Evolutionary conservation across 2,113 vertebrate species (phyloP), one percentile per base, ranked within the genome.

Genomic region (Xiphophorus couchianus): DNA sequence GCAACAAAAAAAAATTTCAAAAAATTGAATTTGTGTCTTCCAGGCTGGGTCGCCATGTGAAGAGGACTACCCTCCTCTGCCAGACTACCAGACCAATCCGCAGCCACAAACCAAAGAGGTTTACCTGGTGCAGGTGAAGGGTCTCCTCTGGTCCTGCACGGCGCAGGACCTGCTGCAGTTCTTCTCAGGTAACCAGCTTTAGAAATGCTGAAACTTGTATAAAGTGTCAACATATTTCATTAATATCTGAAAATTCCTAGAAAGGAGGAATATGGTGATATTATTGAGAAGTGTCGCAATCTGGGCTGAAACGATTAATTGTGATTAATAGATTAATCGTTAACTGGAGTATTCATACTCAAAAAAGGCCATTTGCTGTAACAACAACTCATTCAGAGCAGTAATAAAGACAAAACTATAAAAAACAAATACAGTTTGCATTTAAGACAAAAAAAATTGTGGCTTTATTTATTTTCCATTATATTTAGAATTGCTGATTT

Each of bases 101-200:
- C 91, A 90, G 1, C 79, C 62, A 0, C 89, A 92, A 58, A 86
- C 92, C 73, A 93, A 88, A 48, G 90, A 91, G 0, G 93, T 97
- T 8, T 97, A 93, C 64, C 94, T 99, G 61, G 67, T 99, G 74
- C 94, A 95, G 7, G 96, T 96, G 0, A 95, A 95, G 82, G 98
- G 98, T 11, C 88, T 99, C 22, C 96, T 96, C 0, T 98, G 96
- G 95, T 93, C 96, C 0, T 98, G 97, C 86, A 94, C 95, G 0
- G 82, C 94, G 39, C 94, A 97, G 44, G 97, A 99, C 2, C 90
- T 99, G 14, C 86, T 97, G 5, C 86, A 90, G n/a, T 99, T 99
- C 76, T 99, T 99, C 83, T 95, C 96, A 67, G 96, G 98, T 99
- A 93, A 27, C 86, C n/a, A n/a, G 0, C 13, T 0, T 33, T 63